Percentiles rank a stretch among this genome's conserved stretches.
Evolutionary conservation across 2,888 invertebrate species (phyloP).

Genomic region (Drosophila limbata): DNA sequence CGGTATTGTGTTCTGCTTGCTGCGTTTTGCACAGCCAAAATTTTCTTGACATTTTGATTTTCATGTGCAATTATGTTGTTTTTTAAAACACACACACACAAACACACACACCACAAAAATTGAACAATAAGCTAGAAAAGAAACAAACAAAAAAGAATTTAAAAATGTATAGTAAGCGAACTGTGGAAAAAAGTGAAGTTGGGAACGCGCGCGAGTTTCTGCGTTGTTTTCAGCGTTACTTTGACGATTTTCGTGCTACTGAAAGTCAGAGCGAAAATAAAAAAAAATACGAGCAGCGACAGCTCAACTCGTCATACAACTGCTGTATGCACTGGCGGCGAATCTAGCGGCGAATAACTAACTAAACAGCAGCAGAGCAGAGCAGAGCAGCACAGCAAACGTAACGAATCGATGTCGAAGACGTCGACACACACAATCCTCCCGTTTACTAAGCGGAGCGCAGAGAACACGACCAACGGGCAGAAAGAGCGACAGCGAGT

Average conservation of each 20-base stretch:
- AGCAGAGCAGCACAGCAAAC: conserved; percentile 44
- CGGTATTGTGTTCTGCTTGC: conserved; percentile 5
- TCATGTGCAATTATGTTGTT: conserved; percentile 18
- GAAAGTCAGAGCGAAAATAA: conserved; percentile 53
- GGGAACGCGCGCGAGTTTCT: conserved; percentile 67
- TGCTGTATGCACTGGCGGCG: conserved; percentile 52
- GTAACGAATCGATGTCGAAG: conserved; percentile 32
- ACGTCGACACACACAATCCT: conserved; percentile 11
- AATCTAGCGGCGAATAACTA: conserved; percentile 34
- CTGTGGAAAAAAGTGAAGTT: conserved; percentile 48
- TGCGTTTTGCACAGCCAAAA: conserved; percentile 6
- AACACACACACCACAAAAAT: conserved; percentile 4
- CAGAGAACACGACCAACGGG: conserved; percentile 31
- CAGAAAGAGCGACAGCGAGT: conserved; percentile 24
- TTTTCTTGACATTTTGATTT: conserved; percentile 27
- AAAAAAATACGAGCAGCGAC: conserved; percentile 31
- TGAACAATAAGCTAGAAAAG: conserved; percentile 6
- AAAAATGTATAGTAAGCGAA: conserved; percentile 12
- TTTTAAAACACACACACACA: conserved; percentile 15
- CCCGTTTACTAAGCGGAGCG: conserved; percentile 4
- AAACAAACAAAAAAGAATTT: background rate
- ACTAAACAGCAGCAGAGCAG: conserved; percentile 21
- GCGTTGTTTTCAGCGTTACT: conserved; percentile 62
- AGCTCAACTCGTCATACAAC: conserved; percentile 62
- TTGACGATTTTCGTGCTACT: conserved; percentile 60